Evolutionary conservation across 2,113 vertebrate species (phyloP), one percentile per base, ranked within the genome.

Genomic region (Canis aureus): DNA sequence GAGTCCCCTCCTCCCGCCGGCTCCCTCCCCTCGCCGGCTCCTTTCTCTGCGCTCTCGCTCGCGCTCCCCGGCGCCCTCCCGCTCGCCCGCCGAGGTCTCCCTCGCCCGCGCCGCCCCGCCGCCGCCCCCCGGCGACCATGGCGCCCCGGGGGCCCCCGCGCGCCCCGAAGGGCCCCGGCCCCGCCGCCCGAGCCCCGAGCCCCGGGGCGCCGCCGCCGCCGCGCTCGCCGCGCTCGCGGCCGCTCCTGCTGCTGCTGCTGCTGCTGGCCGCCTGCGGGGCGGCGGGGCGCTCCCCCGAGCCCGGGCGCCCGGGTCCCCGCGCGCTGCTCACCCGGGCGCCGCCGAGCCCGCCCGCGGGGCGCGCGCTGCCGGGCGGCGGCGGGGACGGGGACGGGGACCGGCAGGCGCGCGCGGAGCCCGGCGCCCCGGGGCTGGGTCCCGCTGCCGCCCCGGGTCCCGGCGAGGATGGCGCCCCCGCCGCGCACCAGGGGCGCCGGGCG

Each of bases 81-180:
- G 94, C 96, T 90, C 94, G 85, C 98, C 98, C 98, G 97, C 98
- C 80, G 94, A 94, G 97, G 92, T 93, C 97, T 97, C 98, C 94
- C 93, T 97, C 94, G 92, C 97, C 95, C 89, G 17, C 55, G 93
- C 74, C 74, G 84, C 95, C 64, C 92, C 87, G 99, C 98, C 94
- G 97, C 97, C 96, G 96, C 98, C 97, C 98, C 97, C 92, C 90
- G 98, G 98, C 98, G 98, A 97, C 98, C 98, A 99, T 99, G 99
- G 99, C 98, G 99, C 98, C 80, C 98, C 98, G 97, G 98, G 99
- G 98, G 98, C 96, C 98, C 98, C 98, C 97, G 98, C 96, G 98
- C 96, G 96, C 95, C 98, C 97, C 97, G 49, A 90, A 96, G 84
- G 93, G 96, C 91, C 98, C 97, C 51, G 97, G 95, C 98, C 95